Percentiles rank a stretch among this genome's conserved stretches.
Conservation (phyloP, 2,888 invertebrate genomes). For the Aleiodes leptofemur region DNA sequence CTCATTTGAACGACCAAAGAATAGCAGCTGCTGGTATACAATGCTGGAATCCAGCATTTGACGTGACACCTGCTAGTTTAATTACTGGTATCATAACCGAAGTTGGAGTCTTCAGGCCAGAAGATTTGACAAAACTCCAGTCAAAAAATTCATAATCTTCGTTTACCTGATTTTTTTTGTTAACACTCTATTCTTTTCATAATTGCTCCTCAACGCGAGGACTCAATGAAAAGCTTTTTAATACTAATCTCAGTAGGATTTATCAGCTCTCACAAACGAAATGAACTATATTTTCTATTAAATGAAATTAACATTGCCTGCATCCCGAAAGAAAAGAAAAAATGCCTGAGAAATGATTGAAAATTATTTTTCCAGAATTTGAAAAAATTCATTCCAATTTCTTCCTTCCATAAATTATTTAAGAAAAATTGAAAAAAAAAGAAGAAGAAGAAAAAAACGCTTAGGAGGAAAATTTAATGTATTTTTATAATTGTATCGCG, state of each 20-base stretch:
- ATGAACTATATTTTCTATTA: conserved; percentile 17
- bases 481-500: conserved; percentile 54
- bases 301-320: conserved; percentile 2
- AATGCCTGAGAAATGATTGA: neutral
- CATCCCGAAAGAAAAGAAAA: neutral
- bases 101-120: conserved; percentile 87
- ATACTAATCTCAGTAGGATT: conserved; percentile 5
- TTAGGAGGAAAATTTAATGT: conserved; percentile 36
- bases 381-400: neutral
- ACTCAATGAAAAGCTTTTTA: neutral
- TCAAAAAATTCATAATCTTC: conserved; percentile 10
- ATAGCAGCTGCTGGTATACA: conserved; percentile 93
- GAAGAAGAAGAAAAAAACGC: neutral
- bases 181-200: neutral
- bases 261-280: neutral
- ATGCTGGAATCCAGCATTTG: conserved; percentile 99
- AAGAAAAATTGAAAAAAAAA: neutral
- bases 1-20: conserved; percentile 88
- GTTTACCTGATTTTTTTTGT: neutral
- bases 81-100: conserved; percentile 98
- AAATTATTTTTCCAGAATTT: neutral
- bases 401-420: conserved; percentile 11
- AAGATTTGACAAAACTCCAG: conserved; percentile 60
- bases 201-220: neutral
- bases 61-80: conserved; percentile 94